Conservation (phyloP, 2,888 invertebrate species). For the Polyommatus icarus region DNA sequence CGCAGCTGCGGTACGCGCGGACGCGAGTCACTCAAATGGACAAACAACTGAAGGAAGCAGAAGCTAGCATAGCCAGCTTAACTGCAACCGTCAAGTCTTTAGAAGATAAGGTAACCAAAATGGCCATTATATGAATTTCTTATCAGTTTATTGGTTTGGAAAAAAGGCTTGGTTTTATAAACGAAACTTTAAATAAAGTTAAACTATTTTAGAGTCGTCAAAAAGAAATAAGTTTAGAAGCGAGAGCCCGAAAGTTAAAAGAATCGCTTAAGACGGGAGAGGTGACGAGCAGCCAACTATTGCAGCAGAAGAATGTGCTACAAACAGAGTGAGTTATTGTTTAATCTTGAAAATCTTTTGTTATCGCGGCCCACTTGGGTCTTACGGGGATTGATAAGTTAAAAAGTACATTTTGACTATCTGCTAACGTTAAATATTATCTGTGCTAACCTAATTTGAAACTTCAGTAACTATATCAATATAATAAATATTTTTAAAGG, state of each 20-base stretch:
- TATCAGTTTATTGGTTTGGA: not conserved
- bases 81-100: constrained; percentile 67
- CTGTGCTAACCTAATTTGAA: not conserved
- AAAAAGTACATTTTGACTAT: not conserved
- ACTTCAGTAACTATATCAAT: not conserved
- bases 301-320: constrained; percentile 63
- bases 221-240: constrained; percentile 68
- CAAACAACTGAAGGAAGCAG: constrained; percentile 68
- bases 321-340: constrained; percentile 57
- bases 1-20: constrained; percentile 63
- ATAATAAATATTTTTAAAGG: constrained; percentile 46
- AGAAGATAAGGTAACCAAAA: constrained; percentile 66
- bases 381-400: no score
- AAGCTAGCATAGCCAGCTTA: constrained; percentile 66
- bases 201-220: constrained; percentile 60
- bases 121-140: not conserved
- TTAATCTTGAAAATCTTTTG: no score
- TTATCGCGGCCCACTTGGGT: no score
- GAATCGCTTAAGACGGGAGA: constrained; percentile 72
- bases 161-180: not conserved
- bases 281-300: constrained; percentile 60
- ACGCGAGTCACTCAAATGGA: constrained; percentile 68
- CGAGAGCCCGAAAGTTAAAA: constrained; percentile 69
- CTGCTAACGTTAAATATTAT: not conserved
- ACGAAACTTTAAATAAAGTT: not conserved